Base-by-base conservation (phyloP, 2,797 vertebrate genomes). In the Hippocampus kuda region DNA sequence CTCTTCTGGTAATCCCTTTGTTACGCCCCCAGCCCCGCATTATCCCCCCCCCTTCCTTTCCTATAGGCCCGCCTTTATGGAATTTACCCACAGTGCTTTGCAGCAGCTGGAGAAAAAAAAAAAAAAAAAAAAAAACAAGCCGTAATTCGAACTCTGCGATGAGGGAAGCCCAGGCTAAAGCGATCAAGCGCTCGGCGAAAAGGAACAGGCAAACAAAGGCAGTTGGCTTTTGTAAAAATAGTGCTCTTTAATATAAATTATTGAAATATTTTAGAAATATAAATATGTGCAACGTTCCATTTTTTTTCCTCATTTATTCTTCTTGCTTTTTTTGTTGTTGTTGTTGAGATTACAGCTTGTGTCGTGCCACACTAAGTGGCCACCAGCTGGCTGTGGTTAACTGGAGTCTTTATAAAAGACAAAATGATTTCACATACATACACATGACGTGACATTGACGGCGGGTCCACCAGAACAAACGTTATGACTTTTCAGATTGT, bases 191-290 rank as follows among this genome's bases (percentile, higher is more conserved):
- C 65, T 51, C 71, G 63, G 62, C 18, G 5, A 41, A 38, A 85
- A 82, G 70, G 82, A 85, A 86, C 81, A 90, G 73, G 74, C 81
- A 84, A 67, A 67, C 63, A 64, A 83, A 76, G 26, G 72, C 75
- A 71, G 59, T 79, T 88, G 82, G 82, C 92, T 95, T 93, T 93
- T 94, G 95, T 97, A 97, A 98, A 98, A 97, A 97, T 97, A 96
- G 92, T 94, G 92, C 93, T 94, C 93, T 98, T 99, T 98, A 99
- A 97, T 98, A 99, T 98, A 98, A 98, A 97, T 98, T 97, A 98
- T 89, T 93, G 93, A 94, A 95, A 95, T 93, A 87, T 91, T 90
- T 93, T 95, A 97, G 94, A 97, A 98, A 98, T 98, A 98, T 98
- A 98, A 98, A 99, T 97, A 97, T 97, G 96, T 99, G 96, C 96